Evolutionary conservation across 2,888 invertebrate species (phyloP).

Genomic region (Caradrina kadenii): DNA sequence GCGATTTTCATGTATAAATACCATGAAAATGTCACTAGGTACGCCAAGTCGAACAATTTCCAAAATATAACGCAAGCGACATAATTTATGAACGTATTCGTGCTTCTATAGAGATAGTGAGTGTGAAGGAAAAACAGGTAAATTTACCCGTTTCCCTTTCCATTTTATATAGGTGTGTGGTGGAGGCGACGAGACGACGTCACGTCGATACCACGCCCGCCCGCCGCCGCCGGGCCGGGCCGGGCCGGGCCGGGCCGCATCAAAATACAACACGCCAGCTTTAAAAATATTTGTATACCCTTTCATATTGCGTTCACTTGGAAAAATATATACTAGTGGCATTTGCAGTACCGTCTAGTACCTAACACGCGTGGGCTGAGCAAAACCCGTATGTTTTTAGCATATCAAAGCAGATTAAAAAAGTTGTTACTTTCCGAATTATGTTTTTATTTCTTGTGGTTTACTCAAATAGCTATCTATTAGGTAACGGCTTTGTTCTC

Average conservation of each 20-base stretch:
- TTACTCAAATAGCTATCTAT: background rate
- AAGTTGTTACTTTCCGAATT: background rate
- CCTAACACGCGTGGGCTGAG: conserved; percentile 22
- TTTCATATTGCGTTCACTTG: conserved; percentile 63
- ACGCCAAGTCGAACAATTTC: conserved; percentile 36
- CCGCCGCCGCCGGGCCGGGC: conserved; percentile 50
- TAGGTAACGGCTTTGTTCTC: background rate
- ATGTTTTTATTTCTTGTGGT: background rate
- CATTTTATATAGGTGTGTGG: conserved; percentile 47
- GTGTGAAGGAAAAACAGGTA: conserved; percentile 68
- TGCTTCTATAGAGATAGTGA: conserved; percentile 53
- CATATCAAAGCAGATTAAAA: conserved; percentile 9
- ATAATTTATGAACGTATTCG: conserved; percentile 51
- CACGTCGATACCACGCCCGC: conserved; percentile 67
- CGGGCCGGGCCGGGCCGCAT: conserved; percentile 61
- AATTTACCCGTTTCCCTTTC: conserved; percentile 66
- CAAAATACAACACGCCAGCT: conserved; percentile 70
- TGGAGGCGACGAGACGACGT: conserved; percentile 58
- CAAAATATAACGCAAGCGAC: conserved; percentile 30
- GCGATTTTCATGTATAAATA: conserved; percentile 32
- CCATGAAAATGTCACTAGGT: conserved; percentile 38
- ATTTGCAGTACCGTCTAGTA: conserved; percentile 39
- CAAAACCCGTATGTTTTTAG: conserved; percentile 17
- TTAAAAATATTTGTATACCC: conserved; percentile 73
- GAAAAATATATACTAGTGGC: conserved; percentile 52